Conservation (phyloP, 1,140 invertebrate genomes). For the Meloidogyne exigua region DNA sequence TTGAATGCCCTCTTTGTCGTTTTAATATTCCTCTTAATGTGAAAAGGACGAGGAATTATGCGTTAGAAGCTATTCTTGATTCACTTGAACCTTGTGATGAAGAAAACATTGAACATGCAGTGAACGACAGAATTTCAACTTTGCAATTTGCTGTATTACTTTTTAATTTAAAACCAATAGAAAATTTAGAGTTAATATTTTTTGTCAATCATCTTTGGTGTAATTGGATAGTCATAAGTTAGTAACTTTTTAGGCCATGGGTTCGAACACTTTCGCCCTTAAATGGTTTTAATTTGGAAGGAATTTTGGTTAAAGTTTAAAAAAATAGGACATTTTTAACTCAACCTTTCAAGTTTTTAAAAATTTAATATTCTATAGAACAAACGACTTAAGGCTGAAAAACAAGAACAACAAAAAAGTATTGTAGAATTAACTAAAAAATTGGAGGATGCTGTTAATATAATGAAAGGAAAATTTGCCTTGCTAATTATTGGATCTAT, state of each 20-base stretch:
- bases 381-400: neutral
- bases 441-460: neutral
- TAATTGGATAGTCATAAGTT: too few relatives aligned
- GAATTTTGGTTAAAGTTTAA: too few relatives aligned
- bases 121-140: conserved; percentile 29
- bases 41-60: conserved; percentile 20
- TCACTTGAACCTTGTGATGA: conserved; percentile 26
- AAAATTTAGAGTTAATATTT: neutral
- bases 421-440: neutral
- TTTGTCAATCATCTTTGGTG: too few relatives aligned
- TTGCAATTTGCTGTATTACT: conserved; percentile 32
- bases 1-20: conserved; percentile 37
- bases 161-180: neutral
- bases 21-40: neutral
- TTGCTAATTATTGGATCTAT: neutral
- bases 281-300: too few relatives aligned
- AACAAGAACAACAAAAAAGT: neutral
- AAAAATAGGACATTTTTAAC: too few relatives aligned
- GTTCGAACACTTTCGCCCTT: too few relatives aligned
- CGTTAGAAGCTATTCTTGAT: conserved; percentile 32
- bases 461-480: neutral
- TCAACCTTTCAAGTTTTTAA: neutral
- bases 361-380: neutral
- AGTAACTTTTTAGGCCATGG: too few relatives aligned
- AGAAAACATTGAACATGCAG: neutral